Evolutionary conservation across 1,140 invertebrate species (phyloP).

Genomic region (Drosophila tsacasi): DNA sequence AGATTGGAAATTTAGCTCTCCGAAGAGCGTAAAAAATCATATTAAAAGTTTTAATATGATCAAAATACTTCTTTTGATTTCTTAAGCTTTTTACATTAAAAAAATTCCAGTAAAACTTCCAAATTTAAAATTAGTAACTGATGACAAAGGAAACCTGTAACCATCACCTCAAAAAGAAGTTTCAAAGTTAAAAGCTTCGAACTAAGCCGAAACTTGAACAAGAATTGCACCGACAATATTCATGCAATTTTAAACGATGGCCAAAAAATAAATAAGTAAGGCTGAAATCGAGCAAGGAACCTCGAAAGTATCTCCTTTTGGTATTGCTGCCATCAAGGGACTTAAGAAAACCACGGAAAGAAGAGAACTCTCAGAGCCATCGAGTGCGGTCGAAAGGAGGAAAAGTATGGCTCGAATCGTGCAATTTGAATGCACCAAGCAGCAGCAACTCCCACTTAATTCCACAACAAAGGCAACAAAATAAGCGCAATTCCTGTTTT

Average conservation of each 20-base stretch:
- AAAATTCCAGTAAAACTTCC: background rate
- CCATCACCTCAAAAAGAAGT: background rate
- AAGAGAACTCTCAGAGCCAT: conserved; percentile 4
- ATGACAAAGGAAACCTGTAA: background rate
- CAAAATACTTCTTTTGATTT: background rate
- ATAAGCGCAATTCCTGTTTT: background rate
- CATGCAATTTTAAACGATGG: conserved; percentile 14
- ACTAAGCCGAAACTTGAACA: conserved; percentile 9
- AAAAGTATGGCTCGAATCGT: conserved; percentile 20
- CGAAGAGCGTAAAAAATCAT: no score
- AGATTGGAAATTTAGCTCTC: no score
- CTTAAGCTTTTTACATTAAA: background rate
- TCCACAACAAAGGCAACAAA: conserved; percentile 7
- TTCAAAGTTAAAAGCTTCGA: background rate
- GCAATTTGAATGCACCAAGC: conserved; percentile 40
- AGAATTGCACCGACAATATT: conserved; percentile 13
- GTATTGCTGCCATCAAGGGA: conserved; percentile 13
- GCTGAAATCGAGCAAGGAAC: conserved; percentile 4
- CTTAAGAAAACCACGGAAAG: conserved; percentile 19
- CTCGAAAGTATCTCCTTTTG: conserved; percentile 1
- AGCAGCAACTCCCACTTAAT: background rate
- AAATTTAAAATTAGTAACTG: background rate
- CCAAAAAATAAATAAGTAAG: conserved; percentile 18
- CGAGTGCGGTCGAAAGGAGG: conserved; percentile 13
- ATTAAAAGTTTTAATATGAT: no score